Percentiles rank a stretch among this genome's conserved stretches.
Evolutionary conservation across 2,113 vertebrate genomes (phyloP).

Genomic region (Percopsis transmontana): DNA sequence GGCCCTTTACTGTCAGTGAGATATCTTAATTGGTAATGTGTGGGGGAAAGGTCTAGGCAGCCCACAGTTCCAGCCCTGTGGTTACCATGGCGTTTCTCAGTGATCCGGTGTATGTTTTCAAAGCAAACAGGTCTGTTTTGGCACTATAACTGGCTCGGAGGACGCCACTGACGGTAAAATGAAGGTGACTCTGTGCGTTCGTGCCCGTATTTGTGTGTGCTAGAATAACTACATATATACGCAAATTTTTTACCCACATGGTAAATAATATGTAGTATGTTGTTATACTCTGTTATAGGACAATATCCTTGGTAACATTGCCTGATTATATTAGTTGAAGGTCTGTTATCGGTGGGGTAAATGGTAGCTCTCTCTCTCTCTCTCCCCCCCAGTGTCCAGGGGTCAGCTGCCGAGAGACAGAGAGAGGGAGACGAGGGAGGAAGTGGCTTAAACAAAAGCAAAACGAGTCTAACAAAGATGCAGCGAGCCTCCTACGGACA

Average conservation of each 20-base stretch:
- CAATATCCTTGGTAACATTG: not conserved
- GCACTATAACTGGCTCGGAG: conserved; percentile 34
- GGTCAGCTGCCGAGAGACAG: conserved; percentile 64
- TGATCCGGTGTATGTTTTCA: conserved; percentile 69
- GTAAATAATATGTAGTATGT: not conserved
- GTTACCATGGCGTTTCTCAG: conserved; percentile 76
- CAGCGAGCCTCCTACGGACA: conserved; percentile 53
- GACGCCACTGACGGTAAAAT: conserved; percentile 31
- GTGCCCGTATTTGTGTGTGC: not conserved
- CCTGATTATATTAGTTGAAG: not conserved
- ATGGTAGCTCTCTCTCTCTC: not conserved
- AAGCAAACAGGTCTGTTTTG: conserved; percentile 78
- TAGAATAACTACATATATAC: not conserved
- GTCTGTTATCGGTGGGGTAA: not conserved
- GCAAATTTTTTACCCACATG: not conserved
- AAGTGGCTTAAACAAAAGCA: conserved; percentile 65
- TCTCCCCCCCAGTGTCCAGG: conserved; percentile 13
- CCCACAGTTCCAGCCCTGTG: conserved; percentile 33
- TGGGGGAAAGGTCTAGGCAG: conserved; percentile 41
- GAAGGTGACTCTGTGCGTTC: conserved; percentile 31
- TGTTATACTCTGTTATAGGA: not conserved
- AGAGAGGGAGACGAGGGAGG: conserved; percentile 47
- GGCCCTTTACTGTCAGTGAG: conserved; percentile 5
- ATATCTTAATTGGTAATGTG: conserved; percentile 36
- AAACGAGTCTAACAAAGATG: conserved; percentile 57